Evolutionary conservation across 2,888 invertebrate genomes (phyloP).

Genomic region (Cybosia mesomella): DNA sequence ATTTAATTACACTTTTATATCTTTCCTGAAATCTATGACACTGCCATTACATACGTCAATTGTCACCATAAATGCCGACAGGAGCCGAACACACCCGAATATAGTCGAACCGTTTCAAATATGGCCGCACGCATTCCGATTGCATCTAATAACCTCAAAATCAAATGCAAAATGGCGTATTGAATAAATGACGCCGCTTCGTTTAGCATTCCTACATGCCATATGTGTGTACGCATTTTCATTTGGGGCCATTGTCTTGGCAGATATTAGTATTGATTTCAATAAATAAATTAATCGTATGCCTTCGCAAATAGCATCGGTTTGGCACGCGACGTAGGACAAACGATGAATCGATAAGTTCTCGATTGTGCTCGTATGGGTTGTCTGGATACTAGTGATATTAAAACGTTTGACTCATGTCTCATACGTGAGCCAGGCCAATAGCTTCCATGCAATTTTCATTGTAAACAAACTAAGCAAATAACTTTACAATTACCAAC

Average conservation of each 20-base stretch:
- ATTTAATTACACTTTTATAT: conserved; percentile 63
- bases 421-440: conserved; percentile 77
- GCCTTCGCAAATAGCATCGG: conserved; percentile 79
- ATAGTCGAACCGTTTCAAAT: conserved; percentile 75
- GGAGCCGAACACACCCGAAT: conserved; percentile 74
- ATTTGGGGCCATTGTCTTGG: conserved; percentile 85
- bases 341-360: conserved; percentile 80
- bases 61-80: conserved; percentile 70
- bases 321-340: conserved; percentile 84
- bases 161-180: conserved; percentile 85
- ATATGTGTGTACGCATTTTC: conserved; percentile 84
- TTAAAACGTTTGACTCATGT: conserved; percentile 82
- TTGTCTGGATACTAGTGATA: conserved; percentile 69
- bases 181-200: conserved; percentile 84
- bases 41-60: conserved; percentile 74
- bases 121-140: conserved; percentile 84
- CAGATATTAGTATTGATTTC: conserved; percentile 87
- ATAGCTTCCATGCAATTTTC: conserved; percentile 80
- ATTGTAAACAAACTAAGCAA: conserved; percentile 74
- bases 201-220: conserved; percentile 85
- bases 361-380: conserved; percentile 71
- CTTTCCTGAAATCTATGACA: conserved; percentile 78
- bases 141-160: conserved; percentile 87
- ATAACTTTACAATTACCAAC: conserved; percentile 50
- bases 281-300: conserved; percentile 87